Conservation (phyloP, 2,888 invertebrate genomes). For the Xanthorhoe designata region DNA sequence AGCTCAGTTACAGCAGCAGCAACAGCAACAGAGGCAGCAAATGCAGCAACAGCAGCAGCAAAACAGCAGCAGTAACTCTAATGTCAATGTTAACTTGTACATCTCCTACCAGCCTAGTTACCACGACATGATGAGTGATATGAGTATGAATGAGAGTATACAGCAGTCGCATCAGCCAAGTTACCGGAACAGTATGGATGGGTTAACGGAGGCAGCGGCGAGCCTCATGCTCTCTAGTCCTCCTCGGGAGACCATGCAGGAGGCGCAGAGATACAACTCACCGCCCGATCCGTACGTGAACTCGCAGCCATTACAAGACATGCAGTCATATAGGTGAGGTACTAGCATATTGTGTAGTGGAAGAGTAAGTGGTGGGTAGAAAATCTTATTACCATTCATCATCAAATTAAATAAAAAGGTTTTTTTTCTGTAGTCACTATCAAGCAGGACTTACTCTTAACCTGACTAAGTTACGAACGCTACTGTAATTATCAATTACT, state of each 20-base stretch:
- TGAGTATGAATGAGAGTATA: constrained; percentile 62
- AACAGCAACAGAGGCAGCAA: constrained; percentile 55
- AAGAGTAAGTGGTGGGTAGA: too few relatives aligned
- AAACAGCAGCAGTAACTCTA: constrained; percentile 44
- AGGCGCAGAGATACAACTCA: constrained; percentile 29
- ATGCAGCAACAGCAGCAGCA: constrained; percentile 56
- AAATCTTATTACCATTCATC: neutral
- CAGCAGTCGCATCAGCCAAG: constrained; percentile 53
- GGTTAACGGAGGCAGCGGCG: constrained; percentile 43
- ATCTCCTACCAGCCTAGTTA: constrained; percentile 57
- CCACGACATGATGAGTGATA: constrained; percentile 66
- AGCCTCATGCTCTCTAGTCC: constrained; percentile 36
- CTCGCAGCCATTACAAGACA: constrained; percentile 28
- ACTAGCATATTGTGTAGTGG: neutral
- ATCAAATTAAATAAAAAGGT: too few relatives aligned
- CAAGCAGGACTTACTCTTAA: too few relatives aligned
- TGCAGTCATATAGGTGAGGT: constrained; percentile 31
- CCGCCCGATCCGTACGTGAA: constrained; percentile 37
- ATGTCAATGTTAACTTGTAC: constrained; percentile 60
- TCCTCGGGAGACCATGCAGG: constrained; percentile 30
- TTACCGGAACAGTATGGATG: constrained; percentile 40
- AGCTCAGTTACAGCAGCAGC: constrained; percentile 64
- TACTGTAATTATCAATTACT: too few relatives aligned
- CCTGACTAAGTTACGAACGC: too few relatives aligned
- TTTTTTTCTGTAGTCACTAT: too few relatives aligned